Evolutionary conservation across 1,140 invertebrate genomes (phyloP), one percentile per base, ranked within the genome.

Genomic region (Microvelia longipes): DNA sequence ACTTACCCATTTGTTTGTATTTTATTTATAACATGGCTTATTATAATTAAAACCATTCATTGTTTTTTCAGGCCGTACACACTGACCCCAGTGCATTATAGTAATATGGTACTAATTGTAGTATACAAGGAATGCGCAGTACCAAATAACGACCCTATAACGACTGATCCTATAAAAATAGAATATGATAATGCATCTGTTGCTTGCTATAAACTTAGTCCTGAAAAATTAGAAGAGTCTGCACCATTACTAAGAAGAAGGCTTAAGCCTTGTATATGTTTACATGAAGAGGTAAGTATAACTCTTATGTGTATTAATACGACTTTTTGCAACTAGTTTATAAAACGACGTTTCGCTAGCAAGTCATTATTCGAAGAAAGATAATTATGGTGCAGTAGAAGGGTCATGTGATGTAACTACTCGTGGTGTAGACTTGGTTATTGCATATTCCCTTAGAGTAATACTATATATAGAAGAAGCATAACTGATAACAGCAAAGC

Each of bases 41-140:
- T 62, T 62, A 2, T 69, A 63, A 26, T 13, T 50, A 35, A 35
- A 13, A 50, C 11, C 24, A 68, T 68, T 2, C 71, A 25, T 60
- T 65, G 64, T 64, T 60, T 67, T 78, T 80, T 65, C 77, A 87
- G 90, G 73, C 87, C 88, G 24, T 96, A 91, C 80, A 88, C 92
- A 69, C 89, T 91, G 1, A 88, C 94, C 73, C 84, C 87, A 35
- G 89, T 95, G 35, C 86, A 87, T 35, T 84, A 85, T 63, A 94
- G 90, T 63, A 95, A 95, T 77, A 84, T 95, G 81, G 82, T 96
- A 2, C 80, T 95, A 69, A 79, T 95, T 0, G 90, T 93, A 1
- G 86, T 93, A 1, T 88, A 93, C 75, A 86, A 83, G 15, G 75
- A 84, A 11, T 91, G 89, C 75, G 77, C 76, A 63, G 5, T 66